Conservation (phyloP, 2,888 invertebrate genomes). For the Eupelmus urozonus region DNA sequence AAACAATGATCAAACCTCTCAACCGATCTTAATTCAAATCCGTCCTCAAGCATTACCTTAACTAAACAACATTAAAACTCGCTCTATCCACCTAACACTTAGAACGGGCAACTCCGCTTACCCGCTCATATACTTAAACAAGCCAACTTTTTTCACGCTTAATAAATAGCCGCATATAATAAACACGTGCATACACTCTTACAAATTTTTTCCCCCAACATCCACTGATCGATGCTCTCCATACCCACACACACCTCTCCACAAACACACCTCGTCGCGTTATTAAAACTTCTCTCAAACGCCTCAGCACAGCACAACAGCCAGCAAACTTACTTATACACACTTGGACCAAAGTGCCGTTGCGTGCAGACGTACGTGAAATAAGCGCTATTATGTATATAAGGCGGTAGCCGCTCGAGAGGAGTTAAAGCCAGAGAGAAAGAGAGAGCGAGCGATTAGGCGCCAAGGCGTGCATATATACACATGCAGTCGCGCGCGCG, state of each 20-base stretch:
- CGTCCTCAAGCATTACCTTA: too few species aligned
- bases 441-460: slow-evolving; percentile 59
- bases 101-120: neutral
- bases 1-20: too few species aligned
- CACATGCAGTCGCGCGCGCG: slow-evolving; percentile 4
- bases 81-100: too few species aligned
- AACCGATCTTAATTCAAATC: too few species aligned
- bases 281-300: too few species aligned
- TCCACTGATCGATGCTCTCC: slow-evolving; percentile 22
- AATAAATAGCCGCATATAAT: slow-evolving; percentile 29
- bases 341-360: too few species aligned
- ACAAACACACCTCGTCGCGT: too few species aligned
- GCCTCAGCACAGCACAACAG: too few species aligned
- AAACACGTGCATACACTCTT: neutral
- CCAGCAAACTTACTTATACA: too few species aligned
- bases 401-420: slow-evolving; percentile 20
- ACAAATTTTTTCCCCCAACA: slow-evolving; percentile 1
- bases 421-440: slow-evolving; percentile 4
- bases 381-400: slow-evolving; percentile 26
- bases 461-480: slow-evolving; percentile 37
- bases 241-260: too few species aligned
- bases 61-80: slow-evolving; percentile 1
- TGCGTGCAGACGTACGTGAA: slow-evolving; percentile 13
- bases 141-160: slow-evolving; percentile 32
- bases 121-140: slow-evolving; percentile 5